These are phyloP conservation scores for Lasiurus borealis DNA, from an alignment of 2,113 vertebrate species.

Conservation along the genomic window DNA sequence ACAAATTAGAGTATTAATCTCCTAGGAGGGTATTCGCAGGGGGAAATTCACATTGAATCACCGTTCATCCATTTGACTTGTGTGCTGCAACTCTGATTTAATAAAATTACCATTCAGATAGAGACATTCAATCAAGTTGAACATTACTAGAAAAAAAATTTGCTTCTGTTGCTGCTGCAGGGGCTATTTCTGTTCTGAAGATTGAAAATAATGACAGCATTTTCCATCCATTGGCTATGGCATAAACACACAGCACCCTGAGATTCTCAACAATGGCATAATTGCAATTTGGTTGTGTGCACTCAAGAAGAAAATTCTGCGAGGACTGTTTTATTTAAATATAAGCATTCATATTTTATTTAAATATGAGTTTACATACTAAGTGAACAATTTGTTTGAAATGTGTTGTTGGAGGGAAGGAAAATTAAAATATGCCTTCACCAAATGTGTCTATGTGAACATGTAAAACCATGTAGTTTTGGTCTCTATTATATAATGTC, in stretches of 20 bases:
- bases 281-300: neutral
- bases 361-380: neutral
- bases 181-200: neutral
- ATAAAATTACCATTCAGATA: slow-evolving; percentile 40
- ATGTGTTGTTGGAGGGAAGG: neutral
- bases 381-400: neutral
- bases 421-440: neutral
- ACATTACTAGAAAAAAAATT: neutral
- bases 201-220: neutral
- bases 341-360: neutral
- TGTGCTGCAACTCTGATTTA: neutral
- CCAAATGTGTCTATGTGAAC: neutral
- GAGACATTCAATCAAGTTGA: neutral
- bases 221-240: neutral
- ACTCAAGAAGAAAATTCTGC: neutral
- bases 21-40: neutral
- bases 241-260: neutral
- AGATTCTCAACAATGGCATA: neutral
- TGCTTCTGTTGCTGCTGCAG: neutral
- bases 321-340: neutral
- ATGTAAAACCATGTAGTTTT: neutral
- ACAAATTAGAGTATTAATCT: slow-evolving; percentile 60
- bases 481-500: neutral
- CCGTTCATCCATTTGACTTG: slow-evolving; percentile 1
- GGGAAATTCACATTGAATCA: slow-evolving; percentile 46